Conservation (phyloP, 2,888 invertebrate genomes). For the Tubulanus polymorphus region DNA sequence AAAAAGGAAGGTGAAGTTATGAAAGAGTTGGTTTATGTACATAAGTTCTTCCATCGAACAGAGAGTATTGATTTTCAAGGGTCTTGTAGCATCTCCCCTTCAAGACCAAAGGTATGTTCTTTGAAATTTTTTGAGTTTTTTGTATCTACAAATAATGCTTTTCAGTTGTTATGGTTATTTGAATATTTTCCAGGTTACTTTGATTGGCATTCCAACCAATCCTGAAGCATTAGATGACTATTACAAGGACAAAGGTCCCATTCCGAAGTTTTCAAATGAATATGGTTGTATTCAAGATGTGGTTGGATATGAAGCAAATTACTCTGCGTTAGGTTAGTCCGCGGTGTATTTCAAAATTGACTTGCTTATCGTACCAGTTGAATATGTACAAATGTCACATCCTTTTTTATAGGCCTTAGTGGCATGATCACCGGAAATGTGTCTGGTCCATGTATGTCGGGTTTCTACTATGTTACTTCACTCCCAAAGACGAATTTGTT, state of each 20-base stretch:
- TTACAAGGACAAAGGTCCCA: constrained; percentile 51
- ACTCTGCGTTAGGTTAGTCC: constrained; percentile 40
- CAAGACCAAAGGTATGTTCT: constrained; percentile 43
- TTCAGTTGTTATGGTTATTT: too few species aligned
- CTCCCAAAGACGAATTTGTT: constrained; percentile 54
- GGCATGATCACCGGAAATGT: constrained; percentile 54
- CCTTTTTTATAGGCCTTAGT: constrained; percentile 39
- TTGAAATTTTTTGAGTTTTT: neutral
- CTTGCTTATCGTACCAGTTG: neutral
- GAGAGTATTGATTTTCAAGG: constrained; percentile 54
- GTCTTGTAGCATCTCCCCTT: constrained; percentile 50
- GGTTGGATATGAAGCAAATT: constrained; percentile 46
- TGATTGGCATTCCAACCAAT: constrained; percentile 52
- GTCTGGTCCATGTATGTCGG: constrained; percentile 54
- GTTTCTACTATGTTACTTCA: constrained; percentile 53
- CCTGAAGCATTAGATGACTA: constrained; percentile 54
- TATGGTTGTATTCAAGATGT: constrained; percentile 55
- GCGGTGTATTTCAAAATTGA: neutral
- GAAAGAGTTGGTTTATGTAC: constrained; percentile 53
- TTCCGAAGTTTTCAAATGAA: constrained; percentile 53
- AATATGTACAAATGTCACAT: neutral
- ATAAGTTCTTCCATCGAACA: constrained; percentile 48
- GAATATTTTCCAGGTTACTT: constrained; percentile 40
- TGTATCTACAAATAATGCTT: too few species aligned
- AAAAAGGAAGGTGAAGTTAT: constrained; percentile 55